Evolutionary conservation across 2,888 invertebrate species (phyloP), one percentile per base, ranked within the genome.

Genomic region (Cylloceria caligata): DNA sequence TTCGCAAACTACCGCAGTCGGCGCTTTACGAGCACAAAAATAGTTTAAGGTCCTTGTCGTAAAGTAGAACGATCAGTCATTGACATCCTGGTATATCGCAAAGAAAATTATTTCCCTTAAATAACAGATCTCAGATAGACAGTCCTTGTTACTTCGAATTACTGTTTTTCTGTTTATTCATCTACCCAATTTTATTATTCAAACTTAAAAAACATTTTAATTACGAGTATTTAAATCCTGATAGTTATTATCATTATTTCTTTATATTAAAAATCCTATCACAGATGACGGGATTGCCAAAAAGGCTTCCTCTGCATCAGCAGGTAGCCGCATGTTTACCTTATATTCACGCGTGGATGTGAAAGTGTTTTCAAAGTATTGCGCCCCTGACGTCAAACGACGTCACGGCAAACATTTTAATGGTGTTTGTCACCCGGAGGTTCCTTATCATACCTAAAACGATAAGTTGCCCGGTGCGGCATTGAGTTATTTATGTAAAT

Each of bases 251-350:
- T 19, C 4, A 47, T 19, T 16, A 19, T 16, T 19, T 19, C 3
- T 19, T 3, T 16, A 47, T 24, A 52, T 30, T 34, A 57, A 57
- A 57, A 57, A 57, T 6, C 16, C 2, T n/a, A 4, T 57, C 16
- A 34, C 6, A 6, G n/a, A 16, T 7, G 6, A 2, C 21, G 24
- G 3, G 24, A 24, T 7, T 16, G 57, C 57, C n/a, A 34, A 57
- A 57, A 57, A 57, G n/a, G 55, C 13, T 7, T 60, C 34, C n/a
- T 60, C 19, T 9, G 60, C 60, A 34, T 60, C 36, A 36, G 6
- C 34, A 7, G 60, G 36, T 36, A 60, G 19, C 2, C 16, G 7
- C 34, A 34, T 7, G 34, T 7, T 60, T 1, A 34, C 16, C 60
- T 60, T 16, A 60, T 9, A 16, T 9, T 16, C 19, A 34, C 19